A percentile compares a stretch with the other conserved stretches of the same genome.
These are phyloP conservation scores for Myotis pilosus DNA, from an alignment of 2,797 vertebrate genomes.

Conservation along the genomic window DNA sequence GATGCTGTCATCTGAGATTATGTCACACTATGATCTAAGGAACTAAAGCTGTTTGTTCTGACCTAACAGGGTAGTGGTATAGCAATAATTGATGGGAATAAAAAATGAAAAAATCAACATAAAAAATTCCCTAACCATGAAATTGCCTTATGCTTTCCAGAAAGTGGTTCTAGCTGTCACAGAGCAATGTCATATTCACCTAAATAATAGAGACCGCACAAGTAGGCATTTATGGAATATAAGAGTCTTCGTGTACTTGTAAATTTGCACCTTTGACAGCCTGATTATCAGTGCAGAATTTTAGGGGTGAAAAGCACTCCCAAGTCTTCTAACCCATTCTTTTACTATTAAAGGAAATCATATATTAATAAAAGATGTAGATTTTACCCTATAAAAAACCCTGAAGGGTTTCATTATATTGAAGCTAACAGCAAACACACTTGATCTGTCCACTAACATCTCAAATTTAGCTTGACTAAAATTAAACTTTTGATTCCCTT, in stretches of 20 bases:
- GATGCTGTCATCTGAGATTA: conserved; percentile 11
- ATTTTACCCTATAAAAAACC: neutral
- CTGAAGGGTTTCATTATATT: conserved; percentile 33
- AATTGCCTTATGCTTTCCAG: conserved; percentile 29
- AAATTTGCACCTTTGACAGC: neutral
- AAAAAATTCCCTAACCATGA: conserved; percentile 3
- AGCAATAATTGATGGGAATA: conserved; percentile 33
- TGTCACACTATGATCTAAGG: neutral
- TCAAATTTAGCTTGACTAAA: conserved; percentile 34
- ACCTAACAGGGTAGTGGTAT: neutral
- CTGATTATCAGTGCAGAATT: conserved; percentile 24
- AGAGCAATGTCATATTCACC: neutral
- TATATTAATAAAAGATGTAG: neutral
- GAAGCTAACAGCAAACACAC: neutral
- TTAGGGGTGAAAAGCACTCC: neutral
- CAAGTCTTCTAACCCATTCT: neutral
- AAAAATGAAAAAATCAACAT: conserved; percentile 44
- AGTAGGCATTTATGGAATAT: neutral
- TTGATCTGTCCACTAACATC: neutral
- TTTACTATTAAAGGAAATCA: neutral
- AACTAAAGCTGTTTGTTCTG: conserved; percentile 26
- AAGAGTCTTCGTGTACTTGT: neutral
- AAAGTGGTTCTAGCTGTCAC: neutral
- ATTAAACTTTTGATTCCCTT: conserved; percentile 12
- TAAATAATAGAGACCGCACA: conserved; percentile 1